phyloP scores from a whole-genome alignment of 2,888 invertebrate species.

The Cataglyphis cursor region DNA sequence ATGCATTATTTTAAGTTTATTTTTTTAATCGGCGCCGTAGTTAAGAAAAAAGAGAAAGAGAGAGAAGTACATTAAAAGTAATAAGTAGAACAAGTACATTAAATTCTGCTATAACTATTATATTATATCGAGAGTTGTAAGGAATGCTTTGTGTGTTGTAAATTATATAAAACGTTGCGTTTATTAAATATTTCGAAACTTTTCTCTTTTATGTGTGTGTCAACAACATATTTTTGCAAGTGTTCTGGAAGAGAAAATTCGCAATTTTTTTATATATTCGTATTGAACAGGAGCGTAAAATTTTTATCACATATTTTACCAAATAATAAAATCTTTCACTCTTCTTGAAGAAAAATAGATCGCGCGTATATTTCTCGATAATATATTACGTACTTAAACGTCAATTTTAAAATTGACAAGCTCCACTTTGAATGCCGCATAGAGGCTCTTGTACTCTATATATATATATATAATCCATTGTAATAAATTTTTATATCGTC shows the following conservation, averaged over 20 bases:
- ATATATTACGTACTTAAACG: conserved; percentile 3
- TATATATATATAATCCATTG: conserved; percentile 67
- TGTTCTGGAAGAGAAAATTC: not conserved
- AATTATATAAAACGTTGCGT: conserved; percentile 44
- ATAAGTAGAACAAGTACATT: not conserved
- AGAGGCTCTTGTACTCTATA: conserved; percentile 77
- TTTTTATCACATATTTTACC: not conserved
- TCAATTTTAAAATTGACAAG: conserved; percentile 54
- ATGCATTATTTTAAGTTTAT: not conserved
- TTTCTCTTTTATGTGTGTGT: conserved; percentile 12
- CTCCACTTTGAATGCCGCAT: conserved; percentile 70
- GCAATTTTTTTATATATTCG: not conserved
- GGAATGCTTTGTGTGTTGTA: conserved; percentile 52
- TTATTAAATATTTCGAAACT: conserved; percentile 35
- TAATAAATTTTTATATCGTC: conserved; percentile 74
- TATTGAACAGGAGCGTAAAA: not conserved
- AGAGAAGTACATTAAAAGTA: conserved; percentile 1
- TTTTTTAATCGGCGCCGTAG: conserved; percentile 5
- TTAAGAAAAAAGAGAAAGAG: not conserved
- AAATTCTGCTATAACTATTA: conserved; percentile 25
- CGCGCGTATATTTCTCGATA: not conserved
- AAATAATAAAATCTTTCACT: conserved; percentile 24
- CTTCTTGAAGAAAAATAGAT: not conserved
- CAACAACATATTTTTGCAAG: not conserved
- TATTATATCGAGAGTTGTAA: conserved; percentile 27